These are phyloP conservation scores for Polydrusus cervinus DNA, from an alignment of 2,888 invertebrate species.

Conservation along the genomic window DNA sequence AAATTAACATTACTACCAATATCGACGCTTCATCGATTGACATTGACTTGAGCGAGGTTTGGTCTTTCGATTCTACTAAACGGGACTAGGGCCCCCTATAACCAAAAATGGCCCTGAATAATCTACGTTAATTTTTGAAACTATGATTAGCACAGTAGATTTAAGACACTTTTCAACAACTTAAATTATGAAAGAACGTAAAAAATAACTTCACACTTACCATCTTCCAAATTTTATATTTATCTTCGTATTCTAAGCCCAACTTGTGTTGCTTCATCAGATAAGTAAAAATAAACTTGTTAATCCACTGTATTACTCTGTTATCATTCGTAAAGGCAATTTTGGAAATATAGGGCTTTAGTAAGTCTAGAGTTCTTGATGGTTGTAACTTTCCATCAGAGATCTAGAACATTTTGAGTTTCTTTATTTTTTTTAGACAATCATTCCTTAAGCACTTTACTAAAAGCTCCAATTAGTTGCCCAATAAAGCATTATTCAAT, in stretches of 20 bases:
- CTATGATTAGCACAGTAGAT: too few relatives aligned
- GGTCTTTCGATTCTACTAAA: too few relatives aligned
- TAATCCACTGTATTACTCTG: slow-evolving; percentile 73
- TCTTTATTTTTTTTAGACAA: background rate
- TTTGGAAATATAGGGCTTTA: slow-evolving; percentile 81
- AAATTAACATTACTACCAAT: too few relatives aligned
- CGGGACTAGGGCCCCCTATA: too few relatives aligned
- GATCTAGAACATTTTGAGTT: slow-evolving; percentile 71
- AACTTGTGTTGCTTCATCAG: slow-evolving; percentile 82
- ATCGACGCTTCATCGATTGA: too few relatives aligned
- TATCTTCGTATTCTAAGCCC: slow-evolving; percentile 79
- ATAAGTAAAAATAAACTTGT: slow-evolving; percentile 79
- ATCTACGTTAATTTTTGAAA: background rate
- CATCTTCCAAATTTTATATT: slow-evolving; percentile 80
- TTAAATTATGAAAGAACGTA: too few relatives aligned
- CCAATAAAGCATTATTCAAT: too few relatives aligned
- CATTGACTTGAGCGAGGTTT: too few relatives aligned
- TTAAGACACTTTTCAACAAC: too few relatives aligned
- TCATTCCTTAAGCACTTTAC: too few relatives aligned
- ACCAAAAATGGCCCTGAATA: too few relatives aligned
- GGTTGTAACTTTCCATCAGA: slow-evolving; percentile 76
- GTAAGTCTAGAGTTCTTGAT: slow-evolving; percentile 75
- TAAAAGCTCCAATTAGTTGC: too few relatives aligned
- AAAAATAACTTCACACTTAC: slow-evolving; percentile 68
- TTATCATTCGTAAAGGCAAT: slow-evolving; percentile 74